phyloP scores from a whole-genome alignment of 2,113 vertebrate species.

The Oreochromis aureus region DNA sequence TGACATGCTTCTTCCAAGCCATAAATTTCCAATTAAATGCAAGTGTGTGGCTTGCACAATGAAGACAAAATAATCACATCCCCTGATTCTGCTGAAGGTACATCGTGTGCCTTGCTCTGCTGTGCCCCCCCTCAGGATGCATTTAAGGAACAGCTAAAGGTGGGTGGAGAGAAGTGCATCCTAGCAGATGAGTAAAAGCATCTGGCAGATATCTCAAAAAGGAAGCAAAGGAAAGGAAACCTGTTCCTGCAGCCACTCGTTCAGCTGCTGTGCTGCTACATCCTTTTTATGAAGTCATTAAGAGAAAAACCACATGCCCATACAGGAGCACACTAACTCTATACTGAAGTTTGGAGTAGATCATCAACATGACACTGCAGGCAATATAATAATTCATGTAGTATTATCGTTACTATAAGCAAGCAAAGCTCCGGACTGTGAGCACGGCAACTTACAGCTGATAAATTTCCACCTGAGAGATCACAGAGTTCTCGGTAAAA shows the following conservation, averaged over 20 bases:
- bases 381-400: neutral
- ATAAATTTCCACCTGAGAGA: slow-evolving; percentile 43
- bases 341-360: neutral
- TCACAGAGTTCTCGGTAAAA: slow-evolving; percentile 45
- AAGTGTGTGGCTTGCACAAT: neutral
- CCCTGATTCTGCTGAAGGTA: neutral
- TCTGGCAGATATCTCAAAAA: slow-evolving; percentile 6
- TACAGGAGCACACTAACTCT: neutral
- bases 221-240: neutral
- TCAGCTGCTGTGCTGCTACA: neutral
- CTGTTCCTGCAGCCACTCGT: neutral
- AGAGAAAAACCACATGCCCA: slow-evolving; percentile 7
- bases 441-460: slow-evolving; percentile 46
- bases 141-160: neutral
- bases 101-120: slow-evolving; percentile 13
- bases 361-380: neutral
- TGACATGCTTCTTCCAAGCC: neutral
- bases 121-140: neutral
- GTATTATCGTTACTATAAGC: neutral
- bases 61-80: neutral
- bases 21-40: neutral
- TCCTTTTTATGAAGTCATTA: slow-evolving; percentile 20
- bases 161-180: neutral
- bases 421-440: neutral
- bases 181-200: neutral